phyloP scores from a whole-genome alignment of 2,888 invertebrate genomes.

The Tubulanus polymorphus region DNA sequence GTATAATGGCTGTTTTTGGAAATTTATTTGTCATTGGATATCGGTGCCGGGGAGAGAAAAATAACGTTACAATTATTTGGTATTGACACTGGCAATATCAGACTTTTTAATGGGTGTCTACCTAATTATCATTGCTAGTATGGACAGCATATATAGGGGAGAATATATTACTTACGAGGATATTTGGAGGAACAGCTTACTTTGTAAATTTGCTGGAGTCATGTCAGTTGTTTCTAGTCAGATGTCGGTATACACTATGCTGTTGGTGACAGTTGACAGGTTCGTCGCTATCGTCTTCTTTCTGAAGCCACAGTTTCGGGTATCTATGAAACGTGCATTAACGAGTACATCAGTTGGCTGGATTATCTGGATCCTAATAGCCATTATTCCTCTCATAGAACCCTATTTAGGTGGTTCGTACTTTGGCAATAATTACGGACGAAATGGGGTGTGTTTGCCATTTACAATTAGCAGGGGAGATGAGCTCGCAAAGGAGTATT shows the following conservation, averaged over 20 bases:
- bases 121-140: background rate
- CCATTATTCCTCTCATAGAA: background rate
- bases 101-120: background rate
- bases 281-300: background rate
- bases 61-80: background rate
- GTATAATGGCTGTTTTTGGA: background rate
- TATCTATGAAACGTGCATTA: background rate
- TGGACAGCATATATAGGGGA: background rate
- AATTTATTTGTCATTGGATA: background rate
- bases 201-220: background rate
- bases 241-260: background rate
- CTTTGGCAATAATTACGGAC: background rate
- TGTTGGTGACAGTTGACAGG: background rate
- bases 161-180: background rate
- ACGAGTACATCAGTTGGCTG: background rate
- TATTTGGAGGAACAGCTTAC: background rate
- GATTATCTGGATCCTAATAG: background rate
- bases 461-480: background rate
- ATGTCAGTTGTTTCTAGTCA: background rate
- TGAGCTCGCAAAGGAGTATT: background rate
- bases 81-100: background rate
- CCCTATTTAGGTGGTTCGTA: background rate
- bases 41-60: background rate
- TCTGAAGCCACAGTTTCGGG: background rate
- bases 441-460: background rate